Percentiles rank a stretch among this genome's conserved stretches.
Evolutionary conservation across 1,140 invertebrate genomes (phyloP).

Genomic region (Megathymus violae): DNA sequence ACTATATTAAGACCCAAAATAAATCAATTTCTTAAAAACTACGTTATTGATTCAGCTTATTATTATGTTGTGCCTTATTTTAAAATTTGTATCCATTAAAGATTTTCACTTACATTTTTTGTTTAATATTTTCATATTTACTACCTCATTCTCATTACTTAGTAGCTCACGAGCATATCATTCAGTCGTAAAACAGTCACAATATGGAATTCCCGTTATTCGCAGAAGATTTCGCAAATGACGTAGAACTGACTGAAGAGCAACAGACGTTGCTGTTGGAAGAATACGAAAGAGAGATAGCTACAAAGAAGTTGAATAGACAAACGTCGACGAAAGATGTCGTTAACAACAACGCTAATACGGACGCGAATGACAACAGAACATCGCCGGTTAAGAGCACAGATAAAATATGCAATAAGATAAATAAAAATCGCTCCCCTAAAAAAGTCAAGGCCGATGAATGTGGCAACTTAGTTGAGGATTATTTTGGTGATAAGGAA

Average conservation of each 20-base stretch:
- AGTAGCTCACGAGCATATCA: neutral
- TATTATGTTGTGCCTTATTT: conserved; percentile 4
- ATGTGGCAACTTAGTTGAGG: conserved; percentile 77
- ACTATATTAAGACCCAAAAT: no score
- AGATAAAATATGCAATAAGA: no score
- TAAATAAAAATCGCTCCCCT: conserved; percentile 59
- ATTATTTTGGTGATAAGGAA: conserved; percentile 78
- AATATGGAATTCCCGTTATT: conserved; percentile 38
- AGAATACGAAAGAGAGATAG: conserved; percentile 83
- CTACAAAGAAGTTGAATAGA: conserved; percentile 64
- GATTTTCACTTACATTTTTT: conserved; percentile 13
- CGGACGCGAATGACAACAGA: conserved; percentile 51
- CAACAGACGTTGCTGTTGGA: conserved; percentile 85
- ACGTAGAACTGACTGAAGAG: conserved; percentile 85
- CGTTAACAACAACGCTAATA: conserved; percentile 58
- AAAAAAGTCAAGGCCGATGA: conserved; percentile 67
- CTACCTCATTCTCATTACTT: conserved; percentile 4
- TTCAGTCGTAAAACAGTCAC: conserved; percentile 23
- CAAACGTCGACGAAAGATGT: conserved; percentile 50
- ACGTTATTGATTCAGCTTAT: no score
- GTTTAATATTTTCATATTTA: conserved; percentile 4
- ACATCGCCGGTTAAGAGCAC: conserved; percentile 51
- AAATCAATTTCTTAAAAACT: no score
- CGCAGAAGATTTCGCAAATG: conserved; percentile 85
- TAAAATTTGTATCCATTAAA: conserved; percentile 16